These are phyloP conservation scores for Trichogramma dendrolimi DNA, from an alignment of 2,888 invertebrate genomes.

Conservation along the genomic window DNA sequence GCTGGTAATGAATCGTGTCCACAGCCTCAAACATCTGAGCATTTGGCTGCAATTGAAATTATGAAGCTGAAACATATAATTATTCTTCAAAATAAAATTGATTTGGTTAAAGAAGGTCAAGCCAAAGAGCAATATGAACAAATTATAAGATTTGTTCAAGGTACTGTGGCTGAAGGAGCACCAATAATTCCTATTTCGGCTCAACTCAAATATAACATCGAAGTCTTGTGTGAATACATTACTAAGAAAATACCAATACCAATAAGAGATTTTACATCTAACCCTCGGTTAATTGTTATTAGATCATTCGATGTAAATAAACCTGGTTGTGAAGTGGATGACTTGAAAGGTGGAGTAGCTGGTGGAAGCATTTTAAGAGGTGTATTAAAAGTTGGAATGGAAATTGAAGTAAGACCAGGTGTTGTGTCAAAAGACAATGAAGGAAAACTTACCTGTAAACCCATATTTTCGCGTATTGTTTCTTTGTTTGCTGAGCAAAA, in stretches of 20 bases:
- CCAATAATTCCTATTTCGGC: constrained; percentile 99
- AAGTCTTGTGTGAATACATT: constrained; percentile 97
- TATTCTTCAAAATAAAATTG: constrained; percentile 98
- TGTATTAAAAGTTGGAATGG: constrained; percentile 94
- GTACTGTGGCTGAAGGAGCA: constrained; percentile 97
- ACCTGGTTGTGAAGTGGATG: constrained; percentile 97
- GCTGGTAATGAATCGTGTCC: constrained; percentile 97
- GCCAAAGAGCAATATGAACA: constrained; percentile 98
- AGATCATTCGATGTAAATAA: constrained; percentile 99
- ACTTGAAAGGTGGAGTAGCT: constrained; percentile 96
- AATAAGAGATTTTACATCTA: constrained; percentile 87
- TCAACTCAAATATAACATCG: constrained; percentile 98
- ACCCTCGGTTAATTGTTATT: constrained; percentile 92
- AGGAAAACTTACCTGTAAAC: constrained; percentile 91
- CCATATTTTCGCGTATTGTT: constrained; percentile 94
- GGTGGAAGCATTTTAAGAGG: constrained; percentile 97
- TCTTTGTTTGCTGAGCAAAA: constrained; percentile 98
- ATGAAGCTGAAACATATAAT: constrained; percentile 99
- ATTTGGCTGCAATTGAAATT: constrained; percentile 98
- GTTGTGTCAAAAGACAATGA: constrained; percentile 95
- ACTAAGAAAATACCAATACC: constrained; percentile 98
- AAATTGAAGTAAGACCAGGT: constrained; percentile 97
- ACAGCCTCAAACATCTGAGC: constrained; percentile 99
- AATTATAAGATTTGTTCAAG: constrained; percentile 95
- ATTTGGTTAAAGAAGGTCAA: constrained; percentile 96